Evolutionary conservation across 2,797 vertebrate species (phyloP).

Genomic region (Antennarius maculatus): DNA sequence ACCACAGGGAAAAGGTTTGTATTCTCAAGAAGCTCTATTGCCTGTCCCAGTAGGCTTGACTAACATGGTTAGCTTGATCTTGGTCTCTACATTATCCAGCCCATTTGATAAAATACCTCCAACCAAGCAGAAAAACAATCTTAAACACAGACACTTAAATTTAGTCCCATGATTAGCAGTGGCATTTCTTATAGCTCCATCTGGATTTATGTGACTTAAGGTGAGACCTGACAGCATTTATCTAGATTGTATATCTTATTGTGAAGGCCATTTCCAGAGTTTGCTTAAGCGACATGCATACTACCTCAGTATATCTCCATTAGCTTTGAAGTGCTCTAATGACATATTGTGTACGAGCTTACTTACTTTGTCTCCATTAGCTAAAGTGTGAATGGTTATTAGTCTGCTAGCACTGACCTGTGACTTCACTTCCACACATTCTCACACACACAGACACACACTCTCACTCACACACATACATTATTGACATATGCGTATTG

Average conservation of each 20-base stretch:
- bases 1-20: constrained; percentile 6
- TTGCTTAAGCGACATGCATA: constrained; percentile 37
- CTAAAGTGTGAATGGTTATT: constrained; percentile 74
- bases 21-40: constrained; percentile 28
- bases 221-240: constrained; percentile 38
- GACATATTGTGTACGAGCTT: constrained; percentile 61
- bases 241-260: constrained; percentile 36
- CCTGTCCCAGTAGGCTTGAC: constrained; percentile 25
- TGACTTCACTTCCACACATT: constrained; percentile 46
- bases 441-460: constrained; percentile 29
- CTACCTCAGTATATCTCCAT: constrained; percentile 68
- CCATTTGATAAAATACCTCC: constrained; percentile 3
- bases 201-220: constrained; percentile 31
- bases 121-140: not conserved
- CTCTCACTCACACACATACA: constrained; percentile 26
- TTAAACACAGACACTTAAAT: not conserved
- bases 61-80: constrained; percentile 17
- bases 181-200: constrained; percentile 9
- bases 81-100: not conserved
- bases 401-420: constrained; percentile 67
- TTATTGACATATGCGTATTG: constrained; percentile 61
- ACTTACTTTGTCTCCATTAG: constrained; percentile 80
- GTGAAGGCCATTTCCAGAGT: constrained; percentile 45
- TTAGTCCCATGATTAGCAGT: constrained; percentile 19
- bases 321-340: constrained; percentile 68